Conservation (phyloP, 37 sponge, comb jelly and placozoan genomes). For the Lycopodina hypogea region DNA sequence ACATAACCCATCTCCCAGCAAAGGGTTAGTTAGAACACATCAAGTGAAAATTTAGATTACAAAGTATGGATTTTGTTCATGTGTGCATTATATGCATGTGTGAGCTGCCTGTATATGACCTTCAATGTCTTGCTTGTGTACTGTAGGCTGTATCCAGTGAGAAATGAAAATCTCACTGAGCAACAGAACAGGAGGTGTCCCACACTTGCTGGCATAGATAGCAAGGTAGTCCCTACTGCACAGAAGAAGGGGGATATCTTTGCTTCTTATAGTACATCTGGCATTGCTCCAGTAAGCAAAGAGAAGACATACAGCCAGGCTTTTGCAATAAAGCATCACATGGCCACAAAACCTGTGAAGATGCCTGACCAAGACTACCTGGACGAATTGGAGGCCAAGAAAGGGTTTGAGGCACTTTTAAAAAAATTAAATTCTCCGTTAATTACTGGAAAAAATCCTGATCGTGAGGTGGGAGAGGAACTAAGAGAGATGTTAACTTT, state of each 20-base stretch:
- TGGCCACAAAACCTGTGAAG: neutral
- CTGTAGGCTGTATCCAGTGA: too few species aligned
- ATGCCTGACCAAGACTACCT: neutral
- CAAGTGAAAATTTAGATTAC: too few species aligned
- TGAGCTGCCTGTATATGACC: too few species aligned
- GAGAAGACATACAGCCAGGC: slow-evolving; percentile 11
- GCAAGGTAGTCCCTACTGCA: neutral
- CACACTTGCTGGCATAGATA: too few species aligned
- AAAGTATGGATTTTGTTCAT: too few species aligned
- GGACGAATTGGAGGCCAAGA: neutral
- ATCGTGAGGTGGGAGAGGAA: neutral
- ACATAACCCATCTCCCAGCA: too few species aligned
- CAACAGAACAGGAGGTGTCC: too few species aligned
- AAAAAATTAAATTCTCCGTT: neutral
- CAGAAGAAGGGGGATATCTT: neutral
- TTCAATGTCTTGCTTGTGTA: too few species aligned
- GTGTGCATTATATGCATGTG: too few species aligned
- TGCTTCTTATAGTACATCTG: neutral
- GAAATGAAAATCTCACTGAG: too few species aligned
- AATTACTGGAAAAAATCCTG: neutral
- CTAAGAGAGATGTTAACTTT: neutral
- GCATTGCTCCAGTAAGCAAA: neutral
- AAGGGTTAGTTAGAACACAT: too few species aligned
- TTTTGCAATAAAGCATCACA: neutral
- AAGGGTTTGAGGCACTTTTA: neutral